These are phyloP conservation scores for Geopemphigus sp. DNA, from an alignment of 1,140 invertebrate genomes.

Conservation along the genomic window DNA sequence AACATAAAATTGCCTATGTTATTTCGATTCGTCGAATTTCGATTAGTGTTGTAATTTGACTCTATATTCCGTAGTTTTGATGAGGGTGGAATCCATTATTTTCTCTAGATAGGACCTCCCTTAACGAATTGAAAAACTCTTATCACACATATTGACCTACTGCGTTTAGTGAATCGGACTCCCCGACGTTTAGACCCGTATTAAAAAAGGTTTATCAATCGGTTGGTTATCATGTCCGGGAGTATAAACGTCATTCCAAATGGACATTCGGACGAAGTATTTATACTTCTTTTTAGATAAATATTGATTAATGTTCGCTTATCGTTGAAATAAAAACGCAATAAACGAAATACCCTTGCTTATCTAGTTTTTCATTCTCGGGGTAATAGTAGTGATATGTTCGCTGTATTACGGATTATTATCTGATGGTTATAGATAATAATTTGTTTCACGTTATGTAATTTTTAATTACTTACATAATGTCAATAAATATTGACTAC, in stretches of 20 bases:
- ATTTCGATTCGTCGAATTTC: conserved; percentile 3
- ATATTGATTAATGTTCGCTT: not conserved
- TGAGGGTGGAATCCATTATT: not conserved
- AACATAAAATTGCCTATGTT: conserved; percentile 12
- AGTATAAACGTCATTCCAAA: not conserved
- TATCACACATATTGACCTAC: conserved; percentile 9
- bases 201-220: conserved; percentile 13
- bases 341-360: not conserved
- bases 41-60: conserved; percentile 19
- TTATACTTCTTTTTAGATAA: not conserved
- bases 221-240: not conserved
- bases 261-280: not conserved
- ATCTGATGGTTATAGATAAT: not conserved
- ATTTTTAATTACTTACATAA: not conserved
- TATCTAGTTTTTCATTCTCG: conserved; percentile 9
- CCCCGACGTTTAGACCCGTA: not conserved
- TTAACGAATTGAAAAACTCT: not conserved
- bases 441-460: not conserved
- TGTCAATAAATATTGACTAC: too few relatives aligned
- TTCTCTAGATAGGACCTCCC: not conserved
- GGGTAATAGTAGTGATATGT: not conserved
- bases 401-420: not conserved
- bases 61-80: not conserved
- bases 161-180: not conserved
- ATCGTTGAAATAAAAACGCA: not conserved